Percentiles rank a stretch among this genome's conserved stretches.
Conservation (phyloP, 2,888 invertebrate genomes). For the Drosophila hamatofila region DNA sequence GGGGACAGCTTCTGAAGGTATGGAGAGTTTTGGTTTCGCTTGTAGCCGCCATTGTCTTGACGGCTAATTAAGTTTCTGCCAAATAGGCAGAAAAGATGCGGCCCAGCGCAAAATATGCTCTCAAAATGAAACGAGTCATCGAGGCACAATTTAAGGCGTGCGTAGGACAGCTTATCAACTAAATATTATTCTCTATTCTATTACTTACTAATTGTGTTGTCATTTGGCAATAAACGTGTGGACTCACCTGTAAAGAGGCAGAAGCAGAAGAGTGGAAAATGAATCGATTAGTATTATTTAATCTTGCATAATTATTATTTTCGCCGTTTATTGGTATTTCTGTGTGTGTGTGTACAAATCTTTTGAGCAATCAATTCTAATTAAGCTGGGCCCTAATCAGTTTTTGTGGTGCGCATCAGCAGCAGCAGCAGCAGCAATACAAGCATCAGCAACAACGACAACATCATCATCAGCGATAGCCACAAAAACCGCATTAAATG, state of each 20-base stretch:
- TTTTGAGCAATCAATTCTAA: conserved; percentile 79
- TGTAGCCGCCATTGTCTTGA: conserved; percentile 67
- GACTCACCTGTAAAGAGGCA: conserved; percentile 80
- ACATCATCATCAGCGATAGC: conserved; percentile 43
- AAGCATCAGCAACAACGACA: conserved; percentile 3
- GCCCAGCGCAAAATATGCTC: conserved; percentile 58
- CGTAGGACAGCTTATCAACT: conserved; percentile 42
- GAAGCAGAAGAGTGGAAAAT: conserved; percentile 20
- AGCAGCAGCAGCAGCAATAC: conserved; percentile 11
- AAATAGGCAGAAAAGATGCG: conserved; percentile 73
- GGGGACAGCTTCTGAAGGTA: neutral
- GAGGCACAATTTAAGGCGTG: conserved; percentile 31
- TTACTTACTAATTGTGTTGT: conserved; percentile 82
- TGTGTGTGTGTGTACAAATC: conserved; percentile 51
- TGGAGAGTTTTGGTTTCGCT: neutral
- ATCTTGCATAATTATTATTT: conserved; percentile 34
- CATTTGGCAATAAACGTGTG: conserved; percentile 77
- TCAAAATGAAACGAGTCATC: conserved; percentile 43
- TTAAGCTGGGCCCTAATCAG: conserved; percentile 69
- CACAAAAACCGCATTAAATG: conserved; percentile 63
- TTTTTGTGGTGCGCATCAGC: conserved; percentile 57
- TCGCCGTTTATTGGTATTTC: conserved; percentile 8
- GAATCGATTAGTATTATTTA: conserved; percentile 55
- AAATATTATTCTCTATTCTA: conserved; percentile 28
- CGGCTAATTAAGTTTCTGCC: conserved; percentile 82